Percentiles rank a stretch among this genome's conserved stretches.
phyloP scores from a whole-genome alignment of 2,888 invertebrate species.

The Harpalus rufipes region DNA sequence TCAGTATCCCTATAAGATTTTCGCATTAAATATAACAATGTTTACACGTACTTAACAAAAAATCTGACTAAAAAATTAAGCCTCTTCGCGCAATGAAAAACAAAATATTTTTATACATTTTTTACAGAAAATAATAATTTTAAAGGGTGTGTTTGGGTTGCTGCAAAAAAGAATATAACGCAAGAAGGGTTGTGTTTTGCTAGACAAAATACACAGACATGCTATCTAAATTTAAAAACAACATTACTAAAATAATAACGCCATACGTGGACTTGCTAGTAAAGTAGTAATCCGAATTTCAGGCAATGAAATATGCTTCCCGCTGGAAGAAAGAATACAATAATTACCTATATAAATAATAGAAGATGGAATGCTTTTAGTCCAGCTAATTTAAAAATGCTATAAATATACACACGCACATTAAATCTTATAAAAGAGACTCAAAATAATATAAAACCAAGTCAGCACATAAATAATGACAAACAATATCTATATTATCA shows the following conservation, averaged over 20 bases:
- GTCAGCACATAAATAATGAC: too few species aligned
- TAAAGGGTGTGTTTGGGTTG: slow-evolving; percentile 33
- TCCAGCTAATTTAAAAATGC: too few species aligned
- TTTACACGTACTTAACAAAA: slow-evolving; percentile 1
- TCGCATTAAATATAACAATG: background rate
- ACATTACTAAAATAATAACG: slow-evolving; percentile 37
- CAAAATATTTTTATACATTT: slow-evolving; percentile 17
- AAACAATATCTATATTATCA: too few species aligned
- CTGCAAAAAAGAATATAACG: slow-evolving; percentile 18
- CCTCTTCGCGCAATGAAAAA: background rate
- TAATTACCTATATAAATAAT: too few species aligned
- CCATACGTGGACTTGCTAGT: background rate
- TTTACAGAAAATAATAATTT: slow-evolving; percentile 36
- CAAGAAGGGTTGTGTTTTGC: slow-evolving; percentile 24
- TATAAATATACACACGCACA: too few species aligned
- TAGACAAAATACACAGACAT: slow-evolving; percentile 12
- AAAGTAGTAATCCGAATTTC: background rate
- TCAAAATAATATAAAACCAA: too few species aligned
- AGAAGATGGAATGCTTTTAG: too few species aligned
- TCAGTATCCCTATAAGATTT: background rate
- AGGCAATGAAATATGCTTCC: background rate
- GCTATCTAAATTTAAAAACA: slow-evolving; percentile 40
- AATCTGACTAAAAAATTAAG: background rate
- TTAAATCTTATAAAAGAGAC: too few species aligned
- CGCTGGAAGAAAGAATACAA: too few species aligned